phyloP scores from a whole-genome alignment of 2,797 vertebrate genomes.

The Huso huso region DNA sequence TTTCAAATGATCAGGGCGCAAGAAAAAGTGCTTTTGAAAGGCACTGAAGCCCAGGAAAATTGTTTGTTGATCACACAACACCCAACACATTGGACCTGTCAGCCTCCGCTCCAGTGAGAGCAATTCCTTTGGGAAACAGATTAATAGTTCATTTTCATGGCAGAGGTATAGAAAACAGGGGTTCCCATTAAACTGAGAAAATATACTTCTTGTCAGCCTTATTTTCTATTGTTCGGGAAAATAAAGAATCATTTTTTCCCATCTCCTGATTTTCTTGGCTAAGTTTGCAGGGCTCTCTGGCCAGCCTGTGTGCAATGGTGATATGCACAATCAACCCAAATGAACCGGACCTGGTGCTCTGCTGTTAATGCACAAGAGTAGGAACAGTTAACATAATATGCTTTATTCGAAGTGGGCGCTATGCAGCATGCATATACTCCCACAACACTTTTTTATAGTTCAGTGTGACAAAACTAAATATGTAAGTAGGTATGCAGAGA shows the following conservation, averaged over 20 bases:
- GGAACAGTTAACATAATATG: too few relatives aligned
- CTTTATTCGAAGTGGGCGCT: too few relatives aligned
- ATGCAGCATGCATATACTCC: too few relatives aligned
- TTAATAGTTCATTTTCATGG: slow-evolving; percentile 70
- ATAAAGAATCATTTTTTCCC: slow-evolving; percentile 21
- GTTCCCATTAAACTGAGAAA: slow-evolving; percentile 22
- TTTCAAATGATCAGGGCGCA: slow-evolving; percentile 63
- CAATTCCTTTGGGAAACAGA: slow-evolving; percentile 70
- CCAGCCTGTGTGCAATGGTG: slow-evolving; percentile 2
- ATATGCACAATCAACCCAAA: slow-evolving; percentile 27
- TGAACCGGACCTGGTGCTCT: slow-evolving; percentile 9
- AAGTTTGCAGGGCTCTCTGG: slow-evolving; percentile 10
- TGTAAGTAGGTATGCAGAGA: too few relatives aligned
- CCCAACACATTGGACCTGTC: slow-evolving; percentile 61
- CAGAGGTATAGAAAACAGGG: slow-evolving; percentile 33
- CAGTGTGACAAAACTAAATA: too few relatives aligned
- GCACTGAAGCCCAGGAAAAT: slow-evolving; percentile 74
- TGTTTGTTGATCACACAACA: slow-evolving; percentile 76
- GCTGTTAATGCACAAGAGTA: too few relatives aligned
- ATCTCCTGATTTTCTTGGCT: slow-evolving; percentile 30
- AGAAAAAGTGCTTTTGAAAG: slow-evolving; percentile 64
- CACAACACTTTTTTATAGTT: too few relatives aligned
- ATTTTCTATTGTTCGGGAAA: slow-evolving; percentile 23
- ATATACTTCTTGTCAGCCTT: slow-evolving; percentile 29
- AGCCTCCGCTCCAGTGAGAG: slow-evolving; percentile 47